A percentile compares a stretch with the other conserved stretches of the same genome.
Evolutionary conservation across 92 coral and sea anemone genomes (phyloP).

Genomic region (Epizoanthus scotinus): DNA sequence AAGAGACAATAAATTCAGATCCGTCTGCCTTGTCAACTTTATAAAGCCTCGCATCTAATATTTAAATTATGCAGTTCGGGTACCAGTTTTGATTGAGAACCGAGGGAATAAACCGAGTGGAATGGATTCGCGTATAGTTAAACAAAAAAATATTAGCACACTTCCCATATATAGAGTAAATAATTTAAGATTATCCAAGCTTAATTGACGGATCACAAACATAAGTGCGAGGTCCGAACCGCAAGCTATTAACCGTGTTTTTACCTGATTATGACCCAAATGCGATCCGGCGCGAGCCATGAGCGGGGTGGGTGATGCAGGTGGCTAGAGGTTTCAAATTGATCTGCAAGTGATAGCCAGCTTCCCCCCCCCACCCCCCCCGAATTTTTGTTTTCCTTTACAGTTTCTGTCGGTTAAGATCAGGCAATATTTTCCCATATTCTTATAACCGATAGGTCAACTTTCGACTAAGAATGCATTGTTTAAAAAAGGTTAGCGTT

Average conservation of each 20-base stretch:
- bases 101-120: neutral
- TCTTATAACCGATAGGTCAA: too few relatives aligned
- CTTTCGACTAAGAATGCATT: too few relatives aligned
- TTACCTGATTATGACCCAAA: neutral
- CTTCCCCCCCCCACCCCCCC: too few relatives aligned
- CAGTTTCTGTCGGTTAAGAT: too few relatives aligned
- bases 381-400: too few relatives aligned
- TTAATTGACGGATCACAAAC: neutral
- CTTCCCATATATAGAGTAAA: neutral
- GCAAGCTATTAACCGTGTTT: neutral
- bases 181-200: neutral
- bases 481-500: too few relatives aligned
- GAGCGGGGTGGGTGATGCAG: too few relatives aligned
- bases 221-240: neutral
- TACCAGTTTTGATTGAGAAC: constrained; percentile 17
- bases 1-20: neutral
- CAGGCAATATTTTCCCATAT: too few relatives aligned
- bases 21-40: neutral
- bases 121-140: neutral
- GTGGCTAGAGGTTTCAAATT: too few relatives aligned
- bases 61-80: constrained; percentile 24
- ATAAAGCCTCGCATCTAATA: neutral
- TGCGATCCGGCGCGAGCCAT: too few relatives aligned
- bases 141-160: neutral
- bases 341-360: too few relatives aligned